Evolutionary conservation across 2,797 vertebrate species (phyloP), one percentile per base, ranked within the genome.

Genomic region (Leuciscus waleckii): DNA sequence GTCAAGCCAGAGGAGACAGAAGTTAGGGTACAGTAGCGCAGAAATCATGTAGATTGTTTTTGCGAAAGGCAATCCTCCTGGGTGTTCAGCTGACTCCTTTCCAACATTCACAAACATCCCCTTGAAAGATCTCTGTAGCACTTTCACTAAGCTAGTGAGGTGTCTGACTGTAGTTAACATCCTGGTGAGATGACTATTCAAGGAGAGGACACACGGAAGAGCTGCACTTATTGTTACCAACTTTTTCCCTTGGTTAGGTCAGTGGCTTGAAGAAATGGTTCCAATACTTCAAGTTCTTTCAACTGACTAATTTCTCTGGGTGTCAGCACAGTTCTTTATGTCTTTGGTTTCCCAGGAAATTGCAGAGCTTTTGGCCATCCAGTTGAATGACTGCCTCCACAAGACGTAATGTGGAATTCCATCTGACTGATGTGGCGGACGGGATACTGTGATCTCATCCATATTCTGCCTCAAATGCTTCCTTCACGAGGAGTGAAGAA

Each of bases 281-380:
- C 49, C 65, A 84, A 58, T 51, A 87, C 37, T 7, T 82, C 73
- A 56, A 89, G 75, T 49, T 80, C 82, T 80, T 83, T 80, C 58
- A 88, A 51, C 51, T 85, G 86, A 26, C 78, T n/a, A 11, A 10
- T 43, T 69, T 88, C 68, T 77, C 82, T 87, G 10, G 87, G 56
- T 86, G 82, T 78, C 58, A 81, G 43, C 80, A 79, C 14, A 81
- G 71, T 63, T 46, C 51, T 81, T 87, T 83, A 75, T 82, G 88
- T 29, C 68, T 74, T 78, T 82, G 79, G 43, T 78, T 32, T 63
- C 82, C 74, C 58, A 83, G 79, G 2, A 87, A 37, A 43, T 37
- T 39, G 54, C 71, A 83, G 19, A 83, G 75, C 21, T 29, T 78
- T 76, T 83, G 74, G 9, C 1, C 56, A 61, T 79, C 75, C 58